Base-by-base conservation (phyloP, 2,888 invertebrate genomes). In the Polylopha cassiicola region DNA sequence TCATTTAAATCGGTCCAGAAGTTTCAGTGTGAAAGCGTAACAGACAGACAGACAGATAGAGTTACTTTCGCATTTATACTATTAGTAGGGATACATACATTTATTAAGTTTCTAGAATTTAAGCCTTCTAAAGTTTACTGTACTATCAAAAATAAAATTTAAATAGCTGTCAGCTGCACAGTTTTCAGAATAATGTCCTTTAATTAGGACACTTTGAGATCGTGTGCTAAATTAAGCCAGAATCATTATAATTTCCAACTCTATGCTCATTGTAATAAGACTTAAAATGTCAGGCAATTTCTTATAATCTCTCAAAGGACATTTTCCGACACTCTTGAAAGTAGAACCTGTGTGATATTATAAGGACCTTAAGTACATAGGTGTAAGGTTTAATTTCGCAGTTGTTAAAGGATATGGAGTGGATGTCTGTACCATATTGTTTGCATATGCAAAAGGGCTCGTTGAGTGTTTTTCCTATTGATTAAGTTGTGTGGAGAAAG, bases 401-500 rank as follows among this genome's bases (percentile, higher is more conserved):
- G 42, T 37, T 17, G 30, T 32, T 22, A 15, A 20, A 14, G 16
- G 21, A 17, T 38, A 10, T 29, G 11, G 24, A 46, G 41, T 56
- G 55, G 49, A 57, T 66, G 73, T 62, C 64, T 63, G 60, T 54
- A 61, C 61, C 74, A 73, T 61, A 61, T 53, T 75, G 70, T 81
- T 80, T 80, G 77, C 78, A 65, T 80, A 79, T 76, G 78, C 77
- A 74, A 75, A 75, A 73, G 72, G 77, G 78, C 57, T 54, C 65
- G 52, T 51, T 53, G 65, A 73, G 73, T 78, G 81, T 78, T 81
- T 78, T 80, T 77, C 67, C 67, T 73, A 73, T 73, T 80, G 81
- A 81, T 80, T 79, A 80, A 76, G 65, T 63, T 63, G 54, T 50
- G 45, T 54, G 62, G 63, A 64, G 65, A 58, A 43, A 47, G 68